phyloP scores from a whole-genome alignment of 1,140 invertebrate species.

The Archivesica marissinica region DNA sequence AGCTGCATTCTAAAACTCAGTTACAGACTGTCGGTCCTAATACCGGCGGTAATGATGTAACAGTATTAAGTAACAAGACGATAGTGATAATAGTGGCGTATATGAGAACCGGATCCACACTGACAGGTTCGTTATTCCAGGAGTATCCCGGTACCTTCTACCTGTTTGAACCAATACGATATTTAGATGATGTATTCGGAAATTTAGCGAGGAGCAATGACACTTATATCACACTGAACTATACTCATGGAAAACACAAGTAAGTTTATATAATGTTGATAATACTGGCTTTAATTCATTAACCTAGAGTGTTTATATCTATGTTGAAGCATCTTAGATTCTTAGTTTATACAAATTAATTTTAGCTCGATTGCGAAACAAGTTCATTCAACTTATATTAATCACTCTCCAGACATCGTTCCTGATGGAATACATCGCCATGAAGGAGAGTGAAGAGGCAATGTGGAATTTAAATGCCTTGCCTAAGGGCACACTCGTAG shows the following conservation, averaged over 20 bases:
- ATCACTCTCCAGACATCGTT: no score
- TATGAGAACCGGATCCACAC: constrained; percentile 32
- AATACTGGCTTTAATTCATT: neutral
- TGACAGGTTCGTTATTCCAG: constrained; percentile 18
- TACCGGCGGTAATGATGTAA: neutral
- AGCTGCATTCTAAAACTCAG: neutral
- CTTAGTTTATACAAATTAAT: neutral
- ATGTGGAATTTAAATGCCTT: no score
- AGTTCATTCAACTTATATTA: neutral
- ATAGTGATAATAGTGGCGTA: constrained; percentile 39
- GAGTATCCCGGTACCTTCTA: constrained; percentile 22
- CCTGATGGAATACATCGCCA: no score
- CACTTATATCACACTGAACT: neutral
- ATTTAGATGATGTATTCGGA: neutral
- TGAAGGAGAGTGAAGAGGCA: no score
- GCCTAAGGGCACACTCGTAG: no score
- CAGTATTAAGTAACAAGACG: neutral
- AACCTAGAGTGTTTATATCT: no score
- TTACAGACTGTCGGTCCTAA: neutral
- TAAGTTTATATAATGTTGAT: neutral
- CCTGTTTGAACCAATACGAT: constrained; percentile 37
- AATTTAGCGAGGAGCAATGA: neutral
- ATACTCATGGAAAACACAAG: neutral
- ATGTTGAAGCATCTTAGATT: neutral
- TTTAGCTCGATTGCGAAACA: no score